Percentiles rank a stretch among this genome's conserved stretches.
Conservation (phyloP, 2,888 invertebrate species). For the Loripinus fragilis region DNA sequence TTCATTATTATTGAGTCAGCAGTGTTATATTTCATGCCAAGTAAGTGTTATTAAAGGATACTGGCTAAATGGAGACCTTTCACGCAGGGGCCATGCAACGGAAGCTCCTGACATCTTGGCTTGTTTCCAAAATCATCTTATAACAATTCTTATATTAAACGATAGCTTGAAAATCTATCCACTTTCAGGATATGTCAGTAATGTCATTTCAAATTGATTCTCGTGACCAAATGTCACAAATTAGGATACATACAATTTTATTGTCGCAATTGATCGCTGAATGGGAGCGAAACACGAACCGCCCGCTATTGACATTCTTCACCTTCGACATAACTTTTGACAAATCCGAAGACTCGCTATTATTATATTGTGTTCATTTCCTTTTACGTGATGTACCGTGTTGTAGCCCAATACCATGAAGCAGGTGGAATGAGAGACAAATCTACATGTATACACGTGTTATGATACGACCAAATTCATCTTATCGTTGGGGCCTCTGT, state of each 20-base stretch:
- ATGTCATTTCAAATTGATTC: slow-evolving; percentile 48
- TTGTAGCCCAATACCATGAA: too few species aligned
- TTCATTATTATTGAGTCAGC: neutral
- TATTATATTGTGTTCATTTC: too few species aligned
- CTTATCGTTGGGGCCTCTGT: too few species aligned
- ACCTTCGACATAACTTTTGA: neutral
- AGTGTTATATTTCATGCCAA: neutral
- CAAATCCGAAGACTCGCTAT: neutral
- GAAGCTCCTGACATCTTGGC: slow-evolving; percentile 12
- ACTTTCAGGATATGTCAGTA: slow-evolving; percentile 53
- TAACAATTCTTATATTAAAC: slow-evolving; percentile 11
- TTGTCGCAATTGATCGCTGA: slow-evolving; percentile 7
- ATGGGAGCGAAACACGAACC: slow-evolving; percentile 3
- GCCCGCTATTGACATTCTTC: neutral
- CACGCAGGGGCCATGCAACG: slow-evolving; percentile 4
- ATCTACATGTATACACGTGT: too few species aligned
- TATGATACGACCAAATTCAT: too few species aligned
- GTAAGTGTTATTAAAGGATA: neutral
- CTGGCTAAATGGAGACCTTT: neutral
- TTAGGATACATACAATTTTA: slow-evolving; percentile 16
- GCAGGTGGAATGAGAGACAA: too few species aligned
- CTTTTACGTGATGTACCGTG: too few species aligned
- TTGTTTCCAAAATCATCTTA: neutral
- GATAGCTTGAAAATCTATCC: slow-evolving; percentile 5
- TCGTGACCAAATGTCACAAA: slow-evolving; percentile 54